Evolutionary conservation across 2,797 vertebrate genomes (phyloP).

Genomic region (Sebastes iracundus): DNA sequence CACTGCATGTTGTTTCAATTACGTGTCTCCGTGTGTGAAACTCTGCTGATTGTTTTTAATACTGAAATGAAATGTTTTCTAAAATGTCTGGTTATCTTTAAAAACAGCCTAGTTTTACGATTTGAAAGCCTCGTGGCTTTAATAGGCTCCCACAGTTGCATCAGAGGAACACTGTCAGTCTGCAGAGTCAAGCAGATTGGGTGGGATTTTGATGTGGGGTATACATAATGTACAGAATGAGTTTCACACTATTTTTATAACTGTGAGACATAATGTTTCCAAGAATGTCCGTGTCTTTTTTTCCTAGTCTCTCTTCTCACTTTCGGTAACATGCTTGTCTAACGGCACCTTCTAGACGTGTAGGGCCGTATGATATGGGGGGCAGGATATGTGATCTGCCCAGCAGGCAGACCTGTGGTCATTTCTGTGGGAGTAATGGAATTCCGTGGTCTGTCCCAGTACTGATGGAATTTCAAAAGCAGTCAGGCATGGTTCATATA

Average conservation of each 20-base stretch:
- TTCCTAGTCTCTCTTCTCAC: slow-evolving; percentile 16
- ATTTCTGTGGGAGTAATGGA: slow-evolving; percentile 75
- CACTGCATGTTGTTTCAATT: slow-evolving; percentile 41
- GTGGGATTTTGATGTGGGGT: slow-evolving; percentile 10
- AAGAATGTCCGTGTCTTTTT: slow-evolving; percentile 3
- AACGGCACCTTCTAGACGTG: slow-evolving; percentile 42
- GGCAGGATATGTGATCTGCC: slow-evolving; percentile 69
- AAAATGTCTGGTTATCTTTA: slow-evolving; percentile 48
- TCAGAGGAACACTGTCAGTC: slow-evolving; percentile 28
- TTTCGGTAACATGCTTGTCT: slow-evolving; percentile 54
- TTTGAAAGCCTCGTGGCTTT: slow-evolving; percentile 40
- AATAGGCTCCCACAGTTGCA: slow-evolving; percentile 40
- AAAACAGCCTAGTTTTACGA: slow-evolving; percentile 43
- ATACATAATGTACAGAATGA: not conserved
- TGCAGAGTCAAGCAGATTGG: not conserved
- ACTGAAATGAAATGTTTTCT: slow-evolving; percentile 34
- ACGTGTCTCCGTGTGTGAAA: slow-evolving; percentile 43
- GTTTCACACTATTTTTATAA: slow-evolving; percentile 35
- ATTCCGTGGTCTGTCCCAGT: slow-evolving; percentile 71
- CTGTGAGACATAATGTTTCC: slow-evolving; percentile 30
- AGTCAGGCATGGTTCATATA: slow-evolving; percentile 74
- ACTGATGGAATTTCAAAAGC: slow-evolving; percentile 75
- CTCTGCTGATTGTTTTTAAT: slow-evolving; percentile 38
- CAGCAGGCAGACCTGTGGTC: slow-evolving; percentile 73
- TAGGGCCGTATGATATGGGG: slow-evolving; percentile 47